Conservation (phyloP, 2,888 invertebrate genomes). For the Drosophila mimica region DNA sequence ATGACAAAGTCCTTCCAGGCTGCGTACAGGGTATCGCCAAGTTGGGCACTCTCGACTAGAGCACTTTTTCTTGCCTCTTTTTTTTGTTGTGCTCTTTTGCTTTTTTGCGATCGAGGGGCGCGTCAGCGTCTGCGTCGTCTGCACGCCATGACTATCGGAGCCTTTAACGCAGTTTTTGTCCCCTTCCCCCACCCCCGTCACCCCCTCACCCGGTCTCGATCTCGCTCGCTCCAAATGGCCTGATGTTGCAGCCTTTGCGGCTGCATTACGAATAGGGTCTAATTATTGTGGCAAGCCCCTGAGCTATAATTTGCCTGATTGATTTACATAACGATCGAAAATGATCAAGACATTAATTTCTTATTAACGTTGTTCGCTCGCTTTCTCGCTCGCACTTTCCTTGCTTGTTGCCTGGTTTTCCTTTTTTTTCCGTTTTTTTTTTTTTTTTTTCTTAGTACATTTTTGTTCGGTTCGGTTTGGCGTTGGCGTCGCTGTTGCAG, state of each 20-base stretch:
- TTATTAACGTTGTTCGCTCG: constrained; percentile 81
- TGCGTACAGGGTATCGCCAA: not conserved
- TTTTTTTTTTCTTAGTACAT: not conserved
- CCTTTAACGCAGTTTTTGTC: constrained; percentile 14
- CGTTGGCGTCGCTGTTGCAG: constrained; percentile 44
- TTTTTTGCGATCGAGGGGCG: constrained; percentile 72
- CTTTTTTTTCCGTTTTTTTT: not conserved
- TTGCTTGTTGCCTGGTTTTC: not conserved
- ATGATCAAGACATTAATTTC: constrained; percentile 85
- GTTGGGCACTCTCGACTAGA: not conserved
- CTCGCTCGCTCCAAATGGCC: constrained; percentile 11
- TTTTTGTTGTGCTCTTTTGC: constrained; percentile 9
- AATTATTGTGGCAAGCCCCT: constrained; percentile 85
- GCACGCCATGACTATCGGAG: constrained; percentile 69
- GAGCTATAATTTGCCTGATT: constrained; percentile 85
- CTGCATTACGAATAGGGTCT: constrained; percentile 83
- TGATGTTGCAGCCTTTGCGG: constrained; percentile 65
- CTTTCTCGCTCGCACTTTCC: constrained; percentile 23
- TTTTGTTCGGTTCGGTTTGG: constrained; percentile 9
- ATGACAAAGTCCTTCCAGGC: not conserved
- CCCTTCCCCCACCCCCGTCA: constrained; percentile 9
- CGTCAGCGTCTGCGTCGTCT: constrained; percentile 70
- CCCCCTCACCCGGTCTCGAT: not conserved
- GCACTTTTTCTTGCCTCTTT: not conserved
- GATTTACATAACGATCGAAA: constrained; percentile 85